A percentile compares a stretch with the other conserved stretches of the same genome.
These are phyloP conservation scores for Myrmophylax atrothorax DNA, from an alignment of 2,113 vertebrate species.

Conservation along the genomic window DNA sequence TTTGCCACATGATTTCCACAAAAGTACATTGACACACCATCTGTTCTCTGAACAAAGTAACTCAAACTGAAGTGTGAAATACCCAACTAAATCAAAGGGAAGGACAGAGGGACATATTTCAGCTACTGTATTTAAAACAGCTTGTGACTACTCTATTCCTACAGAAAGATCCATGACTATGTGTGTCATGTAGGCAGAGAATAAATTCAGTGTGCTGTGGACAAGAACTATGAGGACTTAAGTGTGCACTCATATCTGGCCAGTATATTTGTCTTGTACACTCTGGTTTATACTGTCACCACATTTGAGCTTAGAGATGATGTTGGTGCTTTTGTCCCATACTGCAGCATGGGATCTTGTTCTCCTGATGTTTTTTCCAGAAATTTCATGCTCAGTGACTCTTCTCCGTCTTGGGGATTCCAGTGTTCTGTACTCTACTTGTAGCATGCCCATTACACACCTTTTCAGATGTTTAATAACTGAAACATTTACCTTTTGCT, in stretches of 20 bases:
- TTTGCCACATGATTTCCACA: background rate
- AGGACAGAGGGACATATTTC: background rate
- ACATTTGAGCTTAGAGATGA: background rate
- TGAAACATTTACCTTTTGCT: background rate
- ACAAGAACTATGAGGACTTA: background rate
- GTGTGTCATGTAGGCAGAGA: background rate
- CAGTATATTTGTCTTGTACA: background rate
- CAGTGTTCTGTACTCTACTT: background rate
- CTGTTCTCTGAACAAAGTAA: background rate
- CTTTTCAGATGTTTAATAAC: background rate
- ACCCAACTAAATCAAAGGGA: background rate
- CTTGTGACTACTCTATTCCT: background rate
- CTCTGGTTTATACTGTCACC: background rate
- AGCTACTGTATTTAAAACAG: background rate
- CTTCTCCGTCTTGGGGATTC: background rate
- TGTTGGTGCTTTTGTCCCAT: background rate
- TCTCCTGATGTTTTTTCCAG: background rate
- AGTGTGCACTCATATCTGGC: background rate
- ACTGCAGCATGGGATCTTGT: background rate
- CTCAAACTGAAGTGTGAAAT: background rate
- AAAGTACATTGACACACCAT: background rate
- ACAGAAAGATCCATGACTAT: background rate
- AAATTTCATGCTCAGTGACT: background rate
- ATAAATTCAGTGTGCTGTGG: background rate
- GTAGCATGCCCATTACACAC: background rate